Evolutionary conservation across 2,888 invertebrate species (phyloP).

Genomic region (Protophormia terraenovae): DNA sequence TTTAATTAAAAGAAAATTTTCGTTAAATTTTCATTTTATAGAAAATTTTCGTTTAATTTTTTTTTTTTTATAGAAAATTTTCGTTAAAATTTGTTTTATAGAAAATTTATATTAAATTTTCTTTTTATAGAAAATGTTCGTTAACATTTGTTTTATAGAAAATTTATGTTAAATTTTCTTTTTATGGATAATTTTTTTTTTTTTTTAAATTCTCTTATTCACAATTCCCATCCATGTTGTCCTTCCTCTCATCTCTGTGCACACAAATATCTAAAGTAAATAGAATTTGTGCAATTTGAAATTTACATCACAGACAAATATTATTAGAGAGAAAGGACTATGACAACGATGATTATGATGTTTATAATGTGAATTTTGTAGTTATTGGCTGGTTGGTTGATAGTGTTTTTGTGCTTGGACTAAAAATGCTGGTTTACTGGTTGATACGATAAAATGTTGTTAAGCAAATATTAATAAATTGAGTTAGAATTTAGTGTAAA

Average conservation of each 20-base stretch:
- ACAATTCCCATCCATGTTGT: slow-evolving; percentile 2
- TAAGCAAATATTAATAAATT: slow-evolving; percentile 52
- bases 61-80: too few relatives aligned
- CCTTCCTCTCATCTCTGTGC: background rate
- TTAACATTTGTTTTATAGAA: too few relatives aligned
- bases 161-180: too few relatives aligned
- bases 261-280: slow-evolving; percentile 35
- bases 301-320: slow-evolving; percentile 49
- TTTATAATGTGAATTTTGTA: background rate
- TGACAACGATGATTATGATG: background rate
- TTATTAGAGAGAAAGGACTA: background rate
- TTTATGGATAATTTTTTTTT: too few relatives aligned
- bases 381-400: slow-evolving; percentile 19
- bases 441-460: slow-evolving; percentile 45
- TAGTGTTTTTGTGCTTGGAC: background rate
- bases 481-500: slow-evolving; percentile 46
- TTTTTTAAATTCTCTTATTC: background rate
- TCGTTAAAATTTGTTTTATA: too few relatives aligned
- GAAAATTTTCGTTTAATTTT: too few relatives aligned
- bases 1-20: too few relatives aligned
- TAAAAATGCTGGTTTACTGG: slow-evolving; percentile 30
- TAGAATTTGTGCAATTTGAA: slow-evolving; percentile 60
- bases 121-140: too few relatives aligned
- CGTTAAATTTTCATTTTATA: too few relatives aligned
- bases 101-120: too few relatives aligned